Evolutionary conservation across 2,113 vertebrate species (phyloP), one percentile per base, ranked within the genome.

Genomic region (Benitochromis conjunctus): DNA sequence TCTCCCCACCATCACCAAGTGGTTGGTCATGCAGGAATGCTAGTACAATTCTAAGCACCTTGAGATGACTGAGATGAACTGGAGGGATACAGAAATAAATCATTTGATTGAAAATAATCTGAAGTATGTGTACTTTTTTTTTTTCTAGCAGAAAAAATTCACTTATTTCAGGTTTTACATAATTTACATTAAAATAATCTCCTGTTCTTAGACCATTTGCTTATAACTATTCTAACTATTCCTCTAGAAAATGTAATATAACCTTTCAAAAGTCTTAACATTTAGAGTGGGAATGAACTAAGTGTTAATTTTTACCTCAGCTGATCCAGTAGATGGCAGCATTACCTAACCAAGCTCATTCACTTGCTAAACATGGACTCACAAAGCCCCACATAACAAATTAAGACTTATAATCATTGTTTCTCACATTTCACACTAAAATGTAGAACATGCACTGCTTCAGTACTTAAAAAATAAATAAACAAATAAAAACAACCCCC

Each of bases 21-120:
- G 41, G 36, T 43, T 69, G n/a, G 36, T 24, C 12, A 41, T 1
- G 36, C 36, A 69, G 64, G n/a, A n/a, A 69, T 0, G 36, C 38
- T 36, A 69, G 43, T 43, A 69, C 12, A 69, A 24, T 69, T 16
- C 43, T 43, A 69, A 26, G 21, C 7, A 69, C 13, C 64, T 43
- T 6, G 64, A 24, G 64, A 46, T 46, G 43, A 14, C 13, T 46
- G 43, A 46, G 4, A 26, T 69, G 0, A 69, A 69, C 64, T 43
- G 38, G n/a, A 69, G 64, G 64, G 5, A 16, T 69, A 21, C 13
- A 69, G 38, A 21, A 66, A 41, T 1, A 41, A 43, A 69, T 43
- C 43, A 69, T 24, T 69, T 24, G 64, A 43, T 69, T 69, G 21
- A 0, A 69, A 69, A 69, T 24, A 43, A 69, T 69, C 21, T 46